Percentiles rank a stretch among this genome's conserved stretches.
These are phyloP conservation scores for Paramisgurnus dabryanus DNA, from an alignment of 2,113 vertebrate genomes.

Conservation along the genomic window DNA sequence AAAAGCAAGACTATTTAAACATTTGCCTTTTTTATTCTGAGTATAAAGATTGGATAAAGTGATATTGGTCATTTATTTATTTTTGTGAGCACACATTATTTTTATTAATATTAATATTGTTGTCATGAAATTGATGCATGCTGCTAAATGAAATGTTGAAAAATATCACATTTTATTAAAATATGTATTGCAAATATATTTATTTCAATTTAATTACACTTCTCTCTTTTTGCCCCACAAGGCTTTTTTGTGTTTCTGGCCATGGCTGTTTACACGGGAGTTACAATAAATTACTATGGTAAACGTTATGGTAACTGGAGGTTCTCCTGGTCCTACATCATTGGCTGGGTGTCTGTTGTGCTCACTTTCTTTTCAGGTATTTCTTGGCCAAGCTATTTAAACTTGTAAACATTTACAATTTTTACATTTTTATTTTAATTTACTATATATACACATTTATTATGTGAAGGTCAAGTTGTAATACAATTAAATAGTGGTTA, in stretches of 20 bases:
- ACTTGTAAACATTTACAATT: neutral
- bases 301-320: constrained; percentile 73
- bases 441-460: too few species aligned
- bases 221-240: constrained; percentile 28
- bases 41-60: too few species aligned
- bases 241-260: constrained; percentile 73
- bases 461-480: too few species aligned
- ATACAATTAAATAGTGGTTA: too few species aligned
- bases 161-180: neutral
- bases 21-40: too few species aligned
- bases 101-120: too few species aligned
- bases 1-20: too few species aligned
- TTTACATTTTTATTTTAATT: too few species aligned
- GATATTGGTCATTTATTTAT: too few species aligned
- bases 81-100: too few species aligned
- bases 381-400: neutral
- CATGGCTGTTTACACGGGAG: constrained; percentile 73
- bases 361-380: constrained; percentile 76
- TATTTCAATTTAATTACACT: neutral
- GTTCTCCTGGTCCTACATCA: constrained; percentile 75
- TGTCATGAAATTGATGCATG: neutral
- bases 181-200: neutral
- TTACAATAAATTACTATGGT: constrained; percentile 72
- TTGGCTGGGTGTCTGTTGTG: constrained; percentile 73
- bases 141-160: neutral